Base-by-base conservation (phyloP, 2,888 invertebrate species). In the Phrixothrix hirtus region DNA sequence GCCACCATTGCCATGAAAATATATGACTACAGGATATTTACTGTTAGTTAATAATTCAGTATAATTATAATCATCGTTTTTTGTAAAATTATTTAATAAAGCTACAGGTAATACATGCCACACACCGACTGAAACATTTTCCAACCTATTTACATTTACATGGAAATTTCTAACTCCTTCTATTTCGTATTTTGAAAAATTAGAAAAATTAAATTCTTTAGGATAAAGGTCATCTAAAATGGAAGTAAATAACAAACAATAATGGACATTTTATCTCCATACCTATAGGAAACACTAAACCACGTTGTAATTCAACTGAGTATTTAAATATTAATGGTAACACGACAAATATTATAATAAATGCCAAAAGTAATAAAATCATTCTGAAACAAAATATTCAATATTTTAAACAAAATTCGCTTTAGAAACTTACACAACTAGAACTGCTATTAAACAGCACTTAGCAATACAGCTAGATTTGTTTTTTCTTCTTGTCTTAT, bases 101-200 rank as follows among this genome's bases (percentile, higher is more conserved):
- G 83, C 83, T 62, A 79, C 78, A 0, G 93, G 92, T 58, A 92
- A 74, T 11, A 92, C 82, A 70, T 94, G 93, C 92, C 87, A 87
- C 12, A 84, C 77, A 0, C 87, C 87, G 74, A 81, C 62, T 59
- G 78, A 75, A 14, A 82, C 69, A 48, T 72, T 75, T 16, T 77
- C 70, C 13, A 76, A 69, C 46, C 67, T 64, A 17, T 59, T 60
- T 0, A 72, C 68, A n/a, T 77, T 75, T 9, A 90, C 71, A 68
- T 87, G 85, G 65, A 88, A 84, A 71, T 87, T 88, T 66, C 84
- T 77, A n/a, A 83, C 80, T 31, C 83, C 86, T 60, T 79, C 84
- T 57, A 45, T 82, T 1, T 51, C 82, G 65, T 79, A 70, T 17
- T 74, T 74, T 49, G 60, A 45, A 46, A 62, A 74, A 45, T 56